Evolutionary conservation across 2,888 invertebrate genomes (phyloP).

Genomic region (Orthosia cruda): DNA sequence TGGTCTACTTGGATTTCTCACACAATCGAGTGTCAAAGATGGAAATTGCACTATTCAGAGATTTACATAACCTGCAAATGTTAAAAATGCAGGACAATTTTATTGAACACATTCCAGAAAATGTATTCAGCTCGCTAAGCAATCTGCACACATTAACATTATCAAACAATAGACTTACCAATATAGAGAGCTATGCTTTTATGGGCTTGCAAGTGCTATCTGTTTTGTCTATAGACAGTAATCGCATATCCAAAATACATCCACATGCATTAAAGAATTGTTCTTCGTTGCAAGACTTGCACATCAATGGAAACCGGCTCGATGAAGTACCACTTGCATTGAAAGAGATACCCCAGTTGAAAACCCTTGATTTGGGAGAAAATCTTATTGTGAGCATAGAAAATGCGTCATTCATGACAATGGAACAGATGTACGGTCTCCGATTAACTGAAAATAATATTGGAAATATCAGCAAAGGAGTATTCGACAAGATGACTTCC

Average conservation of each 20-base stretch:
- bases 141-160: constrained; percentile 96
- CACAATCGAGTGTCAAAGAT: constrained; percentile 95
- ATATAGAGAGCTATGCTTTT: constrained; percentile 95
- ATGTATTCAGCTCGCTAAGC: constrained; percentile 94
- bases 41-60: constrained; percentile 95
- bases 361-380: constrained; percentile 96
- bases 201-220: constrained; percentile 95
- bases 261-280: constrained; percentile 95
- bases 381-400: constrained; percentile 96
- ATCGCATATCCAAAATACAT: constrained; percentile 94
- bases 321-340: constrained; percentile 95
- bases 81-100: constrained; percentile 95
- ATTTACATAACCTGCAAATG: constrained; percentile 95
- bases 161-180: constrained; percentile 95
- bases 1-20: constrained; percentile 95
- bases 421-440: constrained; percentile 96
- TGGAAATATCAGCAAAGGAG: constrained; percentile 95
- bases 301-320: constrained; percentile 96
- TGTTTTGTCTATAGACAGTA: constrained; percentile 95
- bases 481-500: constrained; percentile 95
- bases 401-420: constrained; percentile 95
- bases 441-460: constrained; percentile 97
- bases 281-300: constrained; percentile 95
- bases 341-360: constrained; percentile 94
- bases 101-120: constrained; percentile 95